phyloP scores from a whole-genome alignment of 2,797 vertebrate species.

The Pantherophis vulpinus region DNA sequence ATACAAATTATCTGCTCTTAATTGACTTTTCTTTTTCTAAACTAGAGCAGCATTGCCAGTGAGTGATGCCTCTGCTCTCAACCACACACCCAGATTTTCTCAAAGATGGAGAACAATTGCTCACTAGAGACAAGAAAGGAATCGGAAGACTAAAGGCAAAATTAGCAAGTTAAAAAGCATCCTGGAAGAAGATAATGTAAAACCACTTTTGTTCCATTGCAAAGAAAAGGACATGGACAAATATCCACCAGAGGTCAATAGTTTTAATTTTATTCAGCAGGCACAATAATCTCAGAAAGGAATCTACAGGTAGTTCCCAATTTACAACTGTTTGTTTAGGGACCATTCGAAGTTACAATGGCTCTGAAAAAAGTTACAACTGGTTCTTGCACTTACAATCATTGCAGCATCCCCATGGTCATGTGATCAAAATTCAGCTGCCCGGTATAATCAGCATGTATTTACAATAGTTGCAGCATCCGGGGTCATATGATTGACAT shows the following conservation, averaged over 20 bases:
- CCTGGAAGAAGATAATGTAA: neutral
- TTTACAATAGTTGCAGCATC: neutral
- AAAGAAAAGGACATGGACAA: neutral
- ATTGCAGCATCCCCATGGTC: neutral
- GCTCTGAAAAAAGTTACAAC: neutral
- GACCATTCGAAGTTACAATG: neutral
- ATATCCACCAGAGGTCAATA: neutral
- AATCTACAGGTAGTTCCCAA: neutral
- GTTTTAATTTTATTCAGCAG: neutral
- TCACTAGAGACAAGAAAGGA: neutral
- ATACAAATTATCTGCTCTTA: neutral
- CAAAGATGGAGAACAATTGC: constrained; percentile 3
- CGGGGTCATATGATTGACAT: neutral
- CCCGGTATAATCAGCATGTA: neutral
- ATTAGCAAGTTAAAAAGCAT: neutral
- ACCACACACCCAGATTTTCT: neutral
- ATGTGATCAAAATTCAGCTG: neutral
- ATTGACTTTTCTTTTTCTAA: neutral
- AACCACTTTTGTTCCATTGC: neutral
- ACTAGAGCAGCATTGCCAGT: neutral
- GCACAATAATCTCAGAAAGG: neutral
- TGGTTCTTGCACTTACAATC: neutral
- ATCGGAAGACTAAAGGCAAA: neutral
- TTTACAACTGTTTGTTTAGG: neutral
- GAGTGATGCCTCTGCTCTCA: neutral